These are phyloP conservation scores for Habroteleia sp. DNA, from an alignment of 2,888 invertebrate genomes.

Conservation along the genomic window DNA sequence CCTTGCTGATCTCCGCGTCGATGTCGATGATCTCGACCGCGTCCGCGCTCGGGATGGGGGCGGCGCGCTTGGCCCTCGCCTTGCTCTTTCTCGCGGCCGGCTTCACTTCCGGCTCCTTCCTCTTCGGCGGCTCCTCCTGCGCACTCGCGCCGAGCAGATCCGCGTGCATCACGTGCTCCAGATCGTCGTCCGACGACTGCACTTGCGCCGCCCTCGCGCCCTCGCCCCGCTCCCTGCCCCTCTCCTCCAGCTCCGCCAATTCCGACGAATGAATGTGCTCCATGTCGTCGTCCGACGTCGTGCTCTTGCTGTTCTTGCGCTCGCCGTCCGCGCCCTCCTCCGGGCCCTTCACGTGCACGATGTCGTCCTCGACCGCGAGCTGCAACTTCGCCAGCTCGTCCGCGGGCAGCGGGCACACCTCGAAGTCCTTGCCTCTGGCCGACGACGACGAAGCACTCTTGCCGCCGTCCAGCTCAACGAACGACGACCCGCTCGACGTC, in stretches of 20 bases:
- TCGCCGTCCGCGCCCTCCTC: slow-evolving; percentile 14
- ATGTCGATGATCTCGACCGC: slow-evolving; percentile 65
- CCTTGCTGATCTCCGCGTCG: slow-evolving; percentile 55
- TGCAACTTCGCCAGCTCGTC: slow-evolving; percentile 69
- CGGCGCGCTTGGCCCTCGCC: slow-evolving; percentile 2
- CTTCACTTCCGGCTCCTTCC: slow-evolving; percentile 39
- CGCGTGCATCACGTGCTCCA: slow-evolving; percentile 74
- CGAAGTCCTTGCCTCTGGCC: slow-evolving; percentile 13
- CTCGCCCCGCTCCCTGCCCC: slow-evolving; percentile 18
- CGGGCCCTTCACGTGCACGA: slow-evolving; percentile 73
- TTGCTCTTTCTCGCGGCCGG: slow-evolving; percentile 13
- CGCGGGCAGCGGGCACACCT: slow-evolving; percentile 48
- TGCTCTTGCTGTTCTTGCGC: slow-evolving; percentile 70
- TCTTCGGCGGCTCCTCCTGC: slow-evolving; percentile 24
- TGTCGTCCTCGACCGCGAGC: slow-evolving; percentile 76
- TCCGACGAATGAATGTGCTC: slow-evolving; percentile 72
- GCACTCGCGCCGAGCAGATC: slow-evolving; percentile 63
- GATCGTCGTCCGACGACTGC: slow-evolving; percentile 75
- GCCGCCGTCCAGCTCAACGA: slow-evolving; percentile 62
- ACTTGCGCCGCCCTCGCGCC: slow-evolving; percentile 12
- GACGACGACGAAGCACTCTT: slow-evolving; percentile 14
- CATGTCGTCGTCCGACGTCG: slow-evolving; percentile 74
- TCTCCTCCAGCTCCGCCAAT: slow-evolving; percentile 65
- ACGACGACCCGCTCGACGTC: slow-evolving; percentile 49
- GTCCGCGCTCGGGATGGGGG: slow-evolving; percentile 30